Base-by-base conservation (phyloP, 1,140 invertebrate species). In the Meteorus sp. region DNA sequence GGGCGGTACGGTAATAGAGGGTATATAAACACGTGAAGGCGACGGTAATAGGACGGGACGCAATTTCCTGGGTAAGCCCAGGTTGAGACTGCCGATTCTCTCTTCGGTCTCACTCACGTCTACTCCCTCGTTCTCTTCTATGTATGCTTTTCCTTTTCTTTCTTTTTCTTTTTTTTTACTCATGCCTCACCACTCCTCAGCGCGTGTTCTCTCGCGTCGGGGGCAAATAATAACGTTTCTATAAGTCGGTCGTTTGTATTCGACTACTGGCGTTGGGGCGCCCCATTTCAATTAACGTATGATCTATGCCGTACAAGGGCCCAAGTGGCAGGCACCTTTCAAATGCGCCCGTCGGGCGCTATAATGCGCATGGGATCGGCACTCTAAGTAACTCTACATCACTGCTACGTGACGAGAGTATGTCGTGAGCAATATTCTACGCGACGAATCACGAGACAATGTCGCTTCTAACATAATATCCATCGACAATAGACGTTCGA, bases 281-380 rank as follows among this genome's bases (percentile, higher is more conserved):
- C 76, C 77, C 78, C 70, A 79, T 80, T 80, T 80, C 78, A 80
- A 79, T 80, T 80, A 79, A 79, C 77, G 78, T 78, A 80, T 80
- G 78, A 79, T 79, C 75, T 80, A 80, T 77, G 78, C 75, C 75
- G 69, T 73, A 77, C 69, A 73, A 74, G 75, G 71, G 61, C 60
- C 64, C 48, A 67, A 61, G 62, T 59, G 56, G 65, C 64, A 61
- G n/a, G 62, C 72, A 77, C 73, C 73, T 77, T 76, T 77, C 74
- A 70, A 78, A 72, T 69, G 61, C 65, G 63, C 66, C 68, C 13
- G n/a, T n/a, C 45, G 15, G 29, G 15, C 35, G 27, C 9, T 27
- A 23, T 72, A 73, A 72, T 70, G 67, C 70, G 69, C 67, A 63
- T 64, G 72, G 74, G 73, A 73, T 74, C 69, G 71, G 64, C 62